Conservation (phyloP, 2,888 invertebrate species). For the Drosophila ezoana region DNA sequence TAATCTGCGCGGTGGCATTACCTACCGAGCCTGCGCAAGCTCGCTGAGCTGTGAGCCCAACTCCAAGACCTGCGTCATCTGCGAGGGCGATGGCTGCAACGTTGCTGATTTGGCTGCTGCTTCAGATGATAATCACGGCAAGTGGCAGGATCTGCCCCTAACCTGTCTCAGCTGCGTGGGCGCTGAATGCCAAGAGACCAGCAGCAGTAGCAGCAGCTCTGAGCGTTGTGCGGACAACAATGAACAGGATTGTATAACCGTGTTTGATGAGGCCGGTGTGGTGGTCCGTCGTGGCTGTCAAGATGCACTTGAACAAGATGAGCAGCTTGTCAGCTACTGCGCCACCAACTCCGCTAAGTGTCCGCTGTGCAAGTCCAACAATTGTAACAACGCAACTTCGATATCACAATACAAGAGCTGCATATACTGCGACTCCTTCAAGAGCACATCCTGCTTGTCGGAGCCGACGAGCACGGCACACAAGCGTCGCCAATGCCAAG, state of each 20-base stretch:
- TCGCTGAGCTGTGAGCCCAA: slow-evolving; percentile 69
- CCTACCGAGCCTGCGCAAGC: slow-evolving; percentile 75
- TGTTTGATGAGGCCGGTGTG: slow-evolving; percentile 65
- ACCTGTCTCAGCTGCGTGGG: slow-evolving; percentile 72
- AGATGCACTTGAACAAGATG: slow-evolving; percentile 61
- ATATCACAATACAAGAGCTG: slow-evolving; percentile 69
- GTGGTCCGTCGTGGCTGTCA: slow-evolving; percentile 79
- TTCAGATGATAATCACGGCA: slow-evolving; percentile 80
- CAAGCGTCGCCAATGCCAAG: slow-evolving; percentile 75
- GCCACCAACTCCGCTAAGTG: slow-evolving; percentile 61
- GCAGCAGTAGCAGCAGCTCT: neutral
- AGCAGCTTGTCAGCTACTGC: slow-evolving; percentile 56
- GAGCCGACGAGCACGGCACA: slow-evolving; percentile 49
- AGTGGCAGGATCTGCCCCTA: slow-evolving; percentile 83
- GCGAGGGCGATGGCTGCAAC: slow-evolving; percentile 76
- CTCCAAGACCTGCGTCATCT: slow-evolving; percentile 65
- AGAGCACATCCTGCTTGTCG: slow-evolving; percentile 67
- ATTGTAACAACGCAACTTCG: slow-evolving; percentile 75
- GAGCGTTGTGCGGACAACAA: slow-evolving; percentile 75
- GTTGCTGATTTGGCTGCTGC: slow-evolving; percentile 59
- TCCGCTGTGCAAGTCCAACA: slow-evolving; percentile 81
- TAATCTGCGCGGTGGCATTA: slow-evolving; percentile 61
- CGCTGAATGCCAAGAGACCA: slow-evolving; percentile 50
- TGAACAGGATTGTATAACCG: slow-evolving; percentile 81
- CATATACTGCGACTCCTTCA: slow-evolving; percentile 78